Evolutionary conservation across 2,888 invertebrate species (phyloP), one percentile per base, ranked within the genome.

Genomic region (Synergus japonicus): DNA sequence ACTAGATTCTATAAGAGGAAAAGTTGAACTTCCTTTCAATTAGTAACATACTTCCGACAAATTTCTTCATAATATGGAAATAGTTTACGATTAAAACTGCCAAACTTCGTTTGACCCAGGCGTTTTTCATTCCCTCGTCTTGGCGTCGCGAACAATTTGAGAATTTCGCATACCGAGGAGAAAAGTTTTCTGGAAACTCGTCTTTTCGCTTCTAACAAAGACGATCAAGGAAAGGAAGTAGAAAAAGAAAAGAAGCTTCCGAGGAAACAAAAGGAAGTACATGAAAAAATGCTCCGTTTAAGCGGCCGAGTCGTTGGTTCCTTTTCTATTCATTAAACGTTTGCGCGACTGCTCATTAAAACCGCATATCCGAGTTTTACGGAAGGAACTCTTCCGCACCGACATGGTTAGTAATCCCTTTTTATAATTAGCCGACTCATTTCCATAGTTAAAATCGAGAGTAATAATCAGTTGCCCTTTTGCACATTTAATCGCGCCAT

Each of bases 261-360:
- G 13, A 12, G 13, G 1, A 63, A 63, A 63, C 5, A 63, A 63
- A 63, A 63, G 63, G 13, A 63, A 13, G 63, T 63, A 29, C 29
- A 29, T 22, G 29, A 63, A 63, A 60, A 63, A 63, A 60, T 60
- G 60, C 63, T 63, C 13, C 76, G 54, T 44, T 37, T 37, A 76
- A 43, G 49, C 44, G 10, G 43, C 54, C 46, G 54, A 37, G 18
- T 12, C n/a, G 44, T 43, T 76, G 37, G 63, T 69, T 73, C 77
- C 78, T 77, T 87, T 84, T 86, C 88, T 85, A 87, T 88, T 88
- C 88, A 87, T 87, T 88, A 86, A 87, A 86, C 84, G 83, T 82
- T 83, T 84, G 18, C 60, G 82, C 84, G 85, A 86, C 85, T 87
- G 85, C 86, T 86, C 86, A 85, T 88, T 88, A 87, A 88, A 88